phyloP scores from a whole-genome alignment of 2,797 vertebrate genomes.

The Hyperoplus immaculatus region DNA sequence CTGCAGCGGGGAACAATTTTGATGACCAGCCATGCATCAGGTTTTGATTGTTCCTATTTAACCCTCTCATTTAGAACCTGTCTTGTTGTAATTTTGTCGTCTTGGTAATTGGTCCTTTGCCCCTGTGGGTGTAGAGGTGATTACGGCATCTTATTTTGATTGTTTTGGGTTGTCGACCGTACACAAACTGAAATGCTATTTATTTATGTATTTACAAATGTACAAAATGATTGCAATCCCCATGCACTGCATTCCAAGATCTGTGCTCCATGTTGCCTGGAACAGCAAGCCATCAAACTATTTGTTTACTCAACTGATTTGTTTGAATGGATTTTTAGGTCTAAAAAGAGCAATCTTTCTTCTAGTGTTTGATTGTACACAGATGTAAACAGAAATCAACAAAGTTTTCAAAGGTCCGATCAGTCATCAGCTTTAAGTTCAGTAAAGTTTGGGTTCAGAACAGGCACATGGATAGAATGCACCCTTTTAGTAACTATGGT shows the following conservation, averaged over 20 bases:
- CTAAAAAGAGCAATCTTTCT: constrained; percentile 52
- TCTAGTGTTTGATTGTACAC: constrained; percentile 51
- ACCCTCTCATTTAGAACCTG: constrained; percentile 18
- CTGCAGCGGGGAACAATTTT: constrained; percentile 46
- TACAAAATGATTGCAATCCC: constrained; percentile 35
- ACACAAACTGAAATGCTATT: constrained; percentile 22
- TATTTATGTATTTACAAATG: constrained; percentile 31
- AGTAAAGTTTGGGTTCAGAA: constrained; percentile 24
- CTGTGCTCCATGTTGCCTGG: constrained; percentile 56
- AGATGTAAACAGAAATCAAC: constrained; percentile 64
- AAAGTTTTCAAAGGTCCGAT: constrained; percentile 50
- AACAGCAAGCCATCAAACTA: constrained; percentile 64
- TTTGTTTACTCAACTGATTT: constrained; percentile 79
- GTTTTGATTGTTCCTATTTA: constrained; percentile 15
- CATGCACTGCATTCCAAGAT: constrained; percentile 32
- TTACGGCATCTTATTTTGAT: constrained; percentile 38
- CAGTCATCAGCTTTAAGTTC: constrained; percentile 36
- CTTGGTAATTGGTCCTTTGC: constrained; percentile 43
- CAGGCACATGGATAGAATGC: constrained; percentile 12
- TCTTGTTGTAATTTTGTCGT: constrained; percentile 61
- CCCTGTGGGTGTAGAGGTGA: constrained; percentile 9
- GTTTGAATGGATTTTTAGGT: constrained; percentile 60
- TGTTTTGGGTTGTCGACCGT: constrained; percentile 11
- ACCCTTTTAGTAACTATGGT: constrained; percentile 1
- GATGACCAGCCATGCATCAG: constrained; percentile 25